Evolutionary conservation across 2,113 vertebrate genomes (phyloP), one percentile per base, ranked within the genome.

Genomic region (Amblyopsis rosae): DNA sequence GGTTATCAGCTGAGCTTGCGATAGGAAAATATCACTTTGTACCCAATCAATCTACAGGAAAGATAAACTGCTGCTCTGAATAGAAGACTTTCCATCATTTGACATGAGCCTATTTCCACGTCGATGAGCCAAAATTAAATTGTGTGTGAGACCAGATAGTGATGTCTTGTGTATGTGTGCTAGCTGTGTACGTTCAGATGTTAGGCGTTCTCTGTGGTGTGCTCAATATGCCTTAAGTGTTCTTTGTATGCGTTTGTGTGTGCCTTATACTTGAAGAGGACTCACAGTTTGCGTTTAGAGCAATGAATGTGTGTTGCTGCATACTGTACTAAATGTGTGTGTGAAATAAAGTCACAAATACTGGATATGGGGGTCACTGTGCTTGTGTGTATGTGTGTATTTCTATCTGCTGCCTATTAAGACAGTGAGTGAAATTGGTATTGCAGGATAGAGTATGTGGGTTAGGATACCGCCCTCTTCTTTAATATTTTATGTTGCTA

Each of bases 401-500:
- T 66, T 50, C 4, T 12, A 51, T 68, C 41, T 56, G 15, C 19
- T 26, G 80, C 69, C 66, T 59, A 10, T 66, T 50, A 65, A 60
- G 32, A 49, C 70, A 69, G 65, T 4, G 15, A 50, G 57, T 68
- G 70, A 54, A 62, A 66, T 9, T 17, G 66, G 74, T 75, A 64
- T 79, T 47, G 75, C 46, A 56, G 72, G 48, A 59, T 60, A 3
- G 75, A 79, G 76, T 68, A 82, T 84, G 84, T 84, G 82, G 84
- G 82, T 84, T 83, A 85, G 76, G 72, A 76, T 72, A 77, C 17
- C 60, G 54, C 77, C 72, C 80, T 59, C 69, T 77, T 82, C n/a
- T 35, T 84, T 81, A 86, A 88, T 88, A 80, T 83, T 84, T 88
- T 77, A 88, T 86, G 48, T 60, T 55, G 4, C 62, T 5, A n/a